phyloP scores from a whole-genome alignment of 2,113 vertebrate genomes.

The Neodon shergylaensis region DNA sequence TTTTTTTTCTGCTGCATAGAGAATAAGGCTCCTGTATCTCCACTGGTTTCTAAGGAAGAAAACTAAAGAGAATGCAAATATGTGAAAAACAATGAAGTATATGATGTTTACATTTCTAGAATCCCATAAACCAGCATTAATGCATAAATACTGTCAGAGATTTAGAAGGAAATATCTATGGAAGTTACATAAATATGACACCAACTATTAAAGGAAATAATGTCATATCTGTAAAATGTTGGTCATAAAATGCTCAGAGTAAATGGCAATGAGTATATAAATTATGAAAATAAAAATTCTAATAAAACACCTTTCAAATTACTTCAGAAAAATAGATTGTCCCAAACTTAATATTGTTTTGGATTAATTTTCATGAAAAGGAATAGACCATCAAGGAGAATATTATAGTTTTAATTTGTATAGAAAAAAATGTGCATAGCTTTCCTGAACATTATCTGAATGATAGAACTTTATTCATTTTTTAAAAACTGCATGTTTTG shows the following conservation, averaged over 20 bases:
- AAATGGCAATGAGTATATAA: constrained; percentile 33
- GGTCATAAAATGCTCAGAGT: constrained; percentile 44
- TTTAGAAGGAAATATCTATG: constrained; percentile 38
- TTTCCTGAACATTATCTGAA: constrained; percentile 36
- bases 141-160: not conserved
- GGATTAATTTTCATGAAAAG: constrained; percentile 26
- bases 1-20: not conserved
- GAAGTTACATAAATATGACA: constrained; percentile 57
- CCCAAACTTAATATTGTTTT: not conserved
- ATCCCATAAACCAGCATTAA: constrained; percentile 23
- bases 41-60: not conserved
- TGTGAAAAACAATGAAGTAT: not conserved
- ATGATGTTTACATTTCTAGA: not conserved
- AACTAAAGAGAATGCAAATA: not conserved
- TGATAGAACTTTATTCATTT: not conserved
- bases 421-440: not conserved
- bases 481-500: not conserved
- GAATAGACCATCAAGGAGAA: constrained; percentile 20
- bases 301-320: constrained; percentile 46
- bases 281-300: constrained; percentile 58
- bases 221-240: constrained; percentile 39
- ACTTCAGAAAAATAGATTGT: not conserved
- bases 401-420: constrained; percentile 58
- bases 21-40: not conserved
- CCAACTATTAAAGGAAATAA: constrained; percentile 57